Base-by-base conservation (phyloP, 2,888 invertebrate genomes). In the Leptothorax acervorum region DNA sequence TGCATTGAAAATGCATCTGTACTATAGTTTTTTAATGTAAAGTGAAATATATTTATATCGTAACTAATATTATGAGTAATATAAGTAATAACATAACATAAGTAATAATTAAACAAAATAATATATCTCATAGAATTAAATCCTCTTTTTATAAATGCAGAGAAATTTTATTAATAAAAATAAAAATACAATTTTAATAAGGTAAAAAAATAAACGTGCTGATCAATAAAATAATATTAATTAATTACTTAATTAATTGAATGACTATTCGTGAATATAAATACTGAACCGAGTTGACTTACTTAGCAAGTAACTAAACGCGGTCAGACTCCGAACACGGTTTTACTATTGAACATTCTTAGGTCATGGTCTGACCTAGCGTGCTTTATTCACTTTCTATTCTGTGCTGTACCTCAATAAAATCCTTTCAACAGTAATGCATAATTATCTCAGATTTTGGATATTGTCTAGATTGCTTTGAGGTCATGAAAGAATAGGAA, bases 371-470 rank as follows among this genome's bases (percentile, higher is more conserved):
- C n/a, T 45, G 57, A 71, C 12, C 48, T 51, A 51, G 42, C 31
- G 8, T 15, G 6, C 35, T 71, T 71, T 71, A 71, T 45, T 70
- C n/a, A 55, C 57, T 60, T 71, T n/a, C 71, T 35, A 35, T 45
- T 23, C 31, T n/a, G 15, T 11, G 18, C 5, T 12, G 4, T 18
- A 45, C 9, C 45, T 1, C 1, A 31, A 18, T 42, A 71, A 23
- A 8, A 60, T 60, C 12, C 48, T 60, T 31, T 45, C 15, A 57
- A 45, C 45, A 66, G 23, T n/a, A 70, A 79, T 57, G 70, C 39
- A 79, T 71, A 79, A 79, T 70, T 71, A 66, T 23, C 53, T 39
- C 9, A 66, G 23, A 76, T 76, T 53, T 39, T 4, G 11, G 9
- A 42, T 39, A 66, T 53, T 76, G 76, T 53, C 4, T 18, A 28